These are phyloP conservation scores for Sarcophaga peregrina DNA, from an alignment of 1,140 invertebrate genomes.

Conservation along the genomic window DNA sequence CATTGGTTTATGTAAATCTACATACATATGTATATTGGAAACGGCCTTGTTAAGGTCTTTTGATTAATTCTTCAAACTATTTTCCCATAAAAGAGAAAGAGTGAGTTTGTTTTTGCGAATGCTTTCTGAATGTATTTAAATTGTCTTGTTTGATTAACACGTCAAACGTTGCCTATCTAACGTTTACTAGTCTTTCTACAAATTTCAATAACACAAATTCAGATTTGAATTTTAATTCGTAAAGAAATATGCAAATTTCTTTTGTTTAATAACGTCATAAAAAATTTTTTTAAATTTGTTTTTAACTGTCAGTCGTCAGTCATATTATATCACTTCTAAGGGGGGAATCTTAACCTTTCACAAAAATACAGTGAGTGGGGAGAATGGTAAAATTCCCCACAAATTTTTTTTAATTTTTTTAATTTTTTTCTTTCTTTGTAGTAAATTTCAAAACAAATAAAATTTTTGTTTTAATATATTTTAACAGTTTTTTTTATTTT, in stretches of 20 bases:
- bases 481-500: neutral
- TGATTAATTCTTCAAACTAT: too few species aligned
- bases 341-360: slow-evolving; percentile 31
- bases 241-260: neutral
- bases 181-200: neutral
- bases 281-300: too few species aligned
- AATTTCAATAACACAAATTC: neutral
- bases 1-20: too few species aligned
- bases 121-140: too few species aligned
- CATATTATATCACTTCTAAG: slow-evolving; percentile 11
- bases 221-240: neutral
- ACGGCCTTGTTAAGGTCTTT: too few species aligned
- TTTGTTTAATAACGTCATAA: neutral
- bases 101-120: too few species aligned
- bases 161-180: too few species aligned
- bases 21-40: too few species aligned
- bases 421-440: neutral
- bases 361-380: neutral
- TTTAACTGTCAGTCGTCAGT: neutral
- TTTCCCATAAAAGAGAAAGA: too few species aligned
- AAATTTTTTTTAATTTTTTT: slow-evolving; percentile 4
- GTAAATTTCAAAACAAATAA: neutral
- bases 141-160: too few species aligned
- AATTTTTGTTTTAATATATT: slow-evolving; percentile 24
- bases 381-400: slow-evolving; percentile 17